phyloP scores from a whole-genome alignment of 37 sponge, comb jelly and placozoan species.

The Hexactinellida sp. region DNA sequence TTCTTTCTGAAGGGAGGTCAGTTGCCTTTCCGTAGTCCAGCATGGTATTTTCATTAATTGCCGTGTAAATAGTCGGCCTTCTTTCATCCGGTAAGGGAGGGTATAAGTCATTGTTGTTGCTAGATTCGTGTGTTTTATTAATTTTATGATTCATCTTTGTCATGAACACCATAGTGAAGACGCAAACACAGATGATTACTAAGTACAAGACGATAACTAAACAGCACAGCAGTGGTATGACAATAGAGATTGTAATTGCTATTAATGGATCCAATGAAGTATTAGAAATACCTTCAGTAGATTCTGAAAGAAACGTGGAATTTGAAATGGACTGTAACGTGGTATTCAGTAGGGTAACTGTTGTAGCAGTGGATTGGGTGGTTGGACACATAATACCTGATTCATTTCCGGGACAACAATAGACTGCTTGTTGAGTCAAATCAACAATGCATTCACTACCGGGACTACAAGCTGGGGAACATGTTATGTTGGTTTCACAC shows the following conservation, averaged over 20 bases:
- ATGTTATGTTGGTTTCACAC: neutral
- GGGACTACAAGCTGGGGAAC: neutral
- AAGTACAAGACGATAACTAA: neutral
- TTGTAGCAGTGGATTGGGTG: neutral
- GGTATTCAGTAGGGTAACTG: neutral
- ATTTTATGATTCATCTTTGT: neutral
- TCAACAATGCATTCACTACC: neutral
- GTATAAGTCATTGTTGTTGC: neutral
- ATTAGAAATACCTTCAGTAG: neutral
- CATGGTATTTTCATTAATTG: neutral
- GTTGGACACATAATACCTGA: neutral
- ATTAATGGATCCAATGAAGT: neutral
- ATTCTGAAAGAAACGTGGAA: too few species aligned
- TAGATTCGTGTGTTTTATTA: neutral
- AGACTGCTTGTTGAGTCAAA: neutral
- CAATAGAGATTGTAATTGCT: neutral
- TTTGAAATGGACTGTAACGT: too few species aligned
- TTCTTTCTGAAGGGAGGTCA: neutral
- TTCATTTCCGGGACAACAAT: neutral
- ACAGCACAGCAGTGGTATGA: neutral
- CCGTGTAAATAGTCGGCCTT: neutral
- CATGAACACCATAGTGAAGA: neutral
- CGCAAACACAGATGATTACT: neutral
- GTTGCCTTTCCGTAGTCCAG: neutral
- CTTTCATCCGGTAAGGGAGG: neutral